A percentile compares a stretch with the other conserved stretches of the same genome.
Evolutionary conservation across 2,113 vertebrate species (phyloP).

Genomic region (Esox niger): DNA sequence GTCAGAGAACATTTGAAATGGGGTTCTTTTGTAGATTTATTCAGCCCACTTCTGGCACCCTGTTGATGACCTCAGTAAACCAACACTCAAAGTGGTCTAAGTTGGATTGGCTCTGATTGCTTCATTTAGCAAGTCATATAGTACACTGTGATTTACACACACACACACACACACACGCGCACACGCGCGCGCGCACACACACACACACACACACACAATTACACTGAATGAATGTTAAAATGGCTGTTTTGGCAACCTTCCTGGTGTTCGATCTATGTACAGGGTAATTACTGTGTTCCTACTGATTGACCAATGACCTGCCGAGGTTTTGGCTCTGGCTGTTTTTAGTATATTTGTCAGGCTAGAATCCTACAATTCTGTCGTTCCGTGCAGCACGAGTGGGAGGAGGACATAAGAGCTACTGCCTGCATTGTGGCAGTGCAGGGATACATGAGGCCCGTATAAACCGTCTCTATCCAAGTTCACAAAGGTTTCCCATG

Average conservation of each 20-base stretch:
- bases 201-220: neutral
- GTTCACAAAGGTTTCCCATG: neutral
- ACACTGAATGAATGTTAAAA: too few relatives aligned
- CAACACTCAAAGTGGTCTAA: neutral
- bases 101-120: neutral
- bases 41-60: neutral
- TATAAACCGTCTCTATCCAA: conserved; percentile 10
- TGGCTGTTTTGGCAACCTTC: conserved; percentile 5
- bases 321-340: conserved; percentile 26
- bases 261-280: conserved; percentile 6
- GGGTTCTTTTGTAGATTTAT: conserved; percentile 20
- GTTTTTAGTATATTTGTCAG: conserved; percentile 9
- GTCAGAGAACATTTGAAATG: conserved; percentile 20
- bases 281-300: conserved; percentile 35
- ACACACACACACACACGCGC: neutral
- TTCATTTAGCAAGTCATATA: conserved; percentile 21
- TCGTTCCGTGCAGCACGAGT: too few relatives aligned
- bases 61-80: conserved; percentile 21
- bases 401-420: conserved; percentile 2
- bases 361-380: conserved; percentile 11
- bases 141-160: conserved; percentile 7
- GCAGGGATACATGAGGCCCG: conserved; percentile 11
- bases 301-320: conserved; percentile 2
- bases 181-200: conserved; percentile 5
- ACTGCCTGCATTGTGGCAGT: conserved; percentile 14